phyloP scores from a whole-genome alignment of 2,797 vertebrate species.

The Vireo griseus region DNA sequence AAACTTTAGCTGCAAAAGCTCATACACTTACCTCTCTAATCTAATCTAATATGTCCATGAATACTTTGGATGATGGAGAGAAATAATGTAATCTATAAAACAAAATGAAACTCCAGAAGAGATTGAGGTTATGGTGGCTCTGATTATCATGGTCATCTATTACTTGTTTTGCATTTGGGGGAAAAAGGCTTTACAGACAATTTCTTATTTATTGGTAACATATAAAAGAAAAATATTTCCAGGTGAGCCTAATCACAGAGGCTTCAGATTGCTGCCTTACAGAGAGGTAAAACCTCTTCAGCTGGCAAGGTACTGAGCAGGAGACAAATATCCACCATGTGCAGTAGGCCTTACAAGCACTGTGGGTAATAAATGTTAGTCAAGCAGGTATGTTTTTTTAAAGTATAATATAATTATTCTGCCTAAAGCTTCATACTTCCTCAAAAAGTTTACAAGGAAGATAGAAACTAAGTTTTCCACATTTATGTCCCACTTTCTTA shows the following conservation, averaged over 20 bases:
- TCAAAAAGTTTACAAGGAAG: neutral
- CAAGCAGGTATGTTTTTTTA: neutral
- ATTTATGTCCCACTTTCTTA: neutral
- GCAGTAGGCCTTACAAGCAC: neutral
- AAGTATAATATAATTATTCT: neutral
- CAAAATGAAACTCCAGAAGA: neutral
- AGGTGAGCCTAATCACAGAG: neutral
- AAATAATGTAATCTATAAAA: neutral
- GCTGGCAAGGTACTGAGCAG: neutral
- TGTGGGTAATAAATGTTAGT: neutral
- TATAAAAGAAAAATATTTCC: neutral
- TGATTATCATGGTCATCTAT: neutral
- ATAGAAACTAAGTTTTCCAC: neutral
- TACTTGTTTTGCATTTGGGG: neutral
- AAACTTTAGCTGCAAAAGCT: neutral
- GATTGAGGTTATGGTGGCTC: neutral
- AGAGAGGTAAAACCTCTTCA: neutral
- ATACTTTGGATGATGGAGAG: neutral
- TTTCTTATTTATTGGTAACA: neutral
- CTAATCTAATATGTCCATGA: neutral
- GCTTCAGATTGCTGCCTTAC: neutral
- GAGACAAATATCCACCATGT: neutral
- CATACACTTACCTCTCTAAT: neutral
- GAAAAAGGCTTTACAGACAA: neutral
- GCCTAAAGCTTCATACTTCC: neutral